Percentiles rank a stretch among this genome's conserved stretches.
Evolutionary conservation across 2,888 invertebrate species (phyloP).

Genomic region (Drosophila macrospina): DNA sequence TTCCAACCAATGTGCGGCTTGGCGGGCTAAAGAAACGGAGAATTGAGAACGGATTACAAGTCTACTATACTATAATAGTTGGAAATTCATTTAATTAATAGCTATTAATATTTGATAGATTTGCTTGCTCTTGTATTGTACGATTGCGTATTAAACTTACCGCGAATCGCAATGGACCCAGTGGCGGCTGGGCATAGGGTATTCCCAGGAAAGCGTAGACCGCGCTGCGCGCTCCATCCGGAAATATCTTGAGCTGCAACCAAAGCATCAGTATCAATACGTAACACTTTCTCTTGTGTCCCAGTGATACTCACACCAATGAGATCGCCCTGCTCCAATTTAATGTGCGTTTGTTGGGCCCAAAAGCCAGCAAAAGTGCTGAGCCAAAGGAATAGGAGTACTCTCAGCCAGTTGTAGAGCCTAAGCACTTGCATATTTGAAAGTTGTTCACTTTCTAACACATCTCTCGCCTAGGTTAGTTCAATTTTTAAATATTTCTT

Average conservation of each 20-base stretch:
- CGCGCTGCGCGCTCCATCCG: constrained; percentile 87
- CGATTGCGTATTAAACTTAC: constrained; percentile 85
- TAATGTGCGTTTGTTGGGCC: constrained; percentile 70
- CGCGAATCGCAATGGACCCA: constrained; percentile 90
- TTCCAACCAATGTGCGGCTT: constrained; percentile 89
- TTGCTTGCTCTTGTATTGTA: too few relatives aligned
- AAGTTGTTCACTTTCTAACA: constrained; percentile 27
- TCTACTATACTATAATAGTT: neutral
- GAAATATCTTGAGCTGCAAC: constrained; percentile 88
- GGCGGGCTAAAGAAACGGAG: constrained; percentile 87
- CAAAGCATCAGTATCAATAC: neutral
- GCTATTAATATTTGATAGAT: neutral
- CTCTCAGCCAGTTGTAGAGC: constrained; percentile 13
- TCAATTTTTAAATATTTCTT: neutral
- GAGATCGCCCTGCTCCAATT: constrained; percentile 72
- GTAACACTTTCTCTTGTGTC: too few relatives aligned
- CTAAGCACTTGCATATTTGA: constrained; percentile 32
- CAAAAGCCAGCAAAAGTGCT: constrained; percentile 16
- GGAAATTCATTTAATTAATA: neutral
- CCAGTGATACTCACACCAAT: constrained; percentile 63
- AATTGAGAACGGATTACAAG: neutral
- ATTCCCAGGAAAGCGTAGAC: constrained; percentile 91
- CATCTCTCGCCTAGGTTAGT: constrained; percentile 36
- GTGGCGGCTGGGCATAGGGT: constrained; percentile 92
- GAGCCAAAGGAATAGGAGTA: constrained; percentile 31